Percentiles rank a stretch among this genome's conserved stretches.
Evolutionary conservation across 1,140 invertebrate genomes (phyloP).

Genomic region (Lamellibrachia luymesi): DNA sequence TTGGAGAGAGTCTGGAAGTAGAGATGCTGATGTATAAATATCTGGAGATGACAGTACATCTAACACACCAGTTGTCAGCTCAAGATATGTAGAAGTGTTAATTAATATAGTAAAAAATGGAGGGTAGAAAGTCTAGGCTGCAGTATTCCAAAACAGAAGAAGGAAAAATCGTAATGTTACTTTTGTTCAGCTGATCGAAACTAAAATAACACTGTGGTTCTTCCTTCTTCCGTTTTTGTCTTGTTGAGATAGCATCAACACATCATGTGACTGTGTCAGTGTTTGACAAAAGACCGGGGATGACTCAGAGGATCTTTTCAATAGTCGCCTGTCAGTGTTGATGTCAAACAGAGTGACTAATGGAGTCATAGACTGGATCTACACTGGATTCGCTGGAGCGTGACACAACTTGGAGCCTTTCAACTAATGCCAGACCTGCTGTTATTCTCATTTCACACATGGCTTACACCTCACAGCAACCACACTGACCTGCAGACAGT

Average conservation of each 20-base stretch:
- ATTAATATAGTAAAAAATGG: neutral
- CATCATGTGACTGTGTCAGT: neutral
- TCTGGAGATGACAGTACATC: neutral
- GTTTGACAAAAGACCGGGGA: neutral
- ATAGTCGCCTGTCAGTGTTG: neutral
- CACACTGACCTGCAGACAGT: no score
- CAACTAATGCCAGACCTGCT: neutral
- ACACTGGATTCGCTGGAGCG: neutral
- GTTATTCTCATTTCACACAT: neutral
- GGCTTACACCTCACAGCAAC: neutral
- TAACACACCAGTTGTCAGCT: no score
- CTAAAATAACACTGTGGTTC: neutral
- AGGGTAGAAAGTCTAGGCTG: neutral
- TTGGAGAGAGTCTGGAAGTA: slow-evolving; percentile 69
- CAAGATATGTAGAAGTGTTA: neutral
- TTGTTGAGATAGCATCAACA: neutral
- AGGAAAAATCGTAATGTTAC: neutral
- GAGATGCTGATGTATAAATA: neutral
- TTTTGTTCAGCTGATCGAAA: neutral
- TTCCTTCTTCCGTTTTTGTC: neutral
- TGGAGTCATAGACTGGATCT: neutral
- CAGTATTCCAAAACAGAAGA: neutral
- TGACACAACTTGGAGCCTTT: neutral
- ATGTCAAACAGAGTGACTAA: neutral
- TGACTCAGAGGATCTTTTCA: neutral